Conservation (phyloP, 2,113 vertebrate genomes). For the Panurus biarmicus region DNA sequence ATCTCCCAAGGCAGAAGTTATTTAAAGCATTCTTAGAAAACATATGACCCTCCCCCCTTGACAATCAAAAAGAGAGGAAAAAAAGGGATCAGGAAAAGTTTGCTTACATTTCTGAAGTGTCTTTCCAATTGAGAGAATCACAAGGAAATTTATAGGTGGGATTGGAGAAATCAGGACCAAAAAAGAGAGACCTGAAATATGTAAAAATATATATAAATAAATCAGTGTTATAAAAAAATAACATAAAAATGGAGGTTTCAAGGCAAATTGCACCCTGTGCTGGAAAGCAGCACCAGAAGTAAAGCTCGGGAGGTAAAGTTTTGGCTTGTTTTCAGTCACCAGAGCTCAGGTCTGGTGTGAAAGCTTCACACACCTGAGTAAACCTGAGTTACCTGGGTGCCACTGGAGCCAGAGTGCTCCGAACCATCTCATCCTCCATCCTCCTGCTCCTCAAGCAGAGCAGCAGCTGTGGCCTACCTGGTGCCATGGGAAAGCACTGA, state of each 20-base stretch:
- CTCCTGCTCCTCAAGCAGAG: background rate
- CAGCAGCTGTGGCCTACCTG: background rate
- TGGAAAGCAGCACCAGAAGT: background rate
- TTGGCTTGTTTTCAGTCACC: background rate
- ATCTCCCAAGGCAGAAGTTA: slow-evolving; percentile 6
- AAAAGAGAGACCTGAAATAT: background rate
- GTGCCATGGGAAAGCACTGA: background rate
- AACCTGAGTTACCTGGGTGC: background rate
- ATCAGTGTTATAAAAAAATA: background rate
- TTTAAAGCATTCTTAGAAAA: slow-evolving; percentile 41
- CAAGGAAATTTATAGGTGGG: background rate
- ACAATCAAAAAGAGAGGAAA: background rate
- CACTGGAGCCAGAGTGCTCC: background rate
- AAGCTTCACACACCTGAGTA: background rate
- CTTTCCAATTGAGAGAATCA: background rate
- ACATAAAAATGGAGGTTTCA: background rate
- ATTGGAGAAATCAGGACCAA: background rate
- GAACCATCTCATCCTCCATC: background rate
- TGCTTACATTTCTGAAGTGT: slow-evolving; percentile 1
- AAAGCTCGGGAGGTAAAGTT: background rate
- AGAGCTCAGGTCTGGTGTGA: background rate
- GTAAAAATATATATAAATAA: background rate
- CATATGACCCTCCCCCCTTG: background rate
- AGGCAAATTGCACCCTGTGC: background rate
- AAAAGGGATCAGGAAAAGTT: background rate